Conservation (phyloP, 2,113 vertebrate species). For the Cacatua alba region DNA sequence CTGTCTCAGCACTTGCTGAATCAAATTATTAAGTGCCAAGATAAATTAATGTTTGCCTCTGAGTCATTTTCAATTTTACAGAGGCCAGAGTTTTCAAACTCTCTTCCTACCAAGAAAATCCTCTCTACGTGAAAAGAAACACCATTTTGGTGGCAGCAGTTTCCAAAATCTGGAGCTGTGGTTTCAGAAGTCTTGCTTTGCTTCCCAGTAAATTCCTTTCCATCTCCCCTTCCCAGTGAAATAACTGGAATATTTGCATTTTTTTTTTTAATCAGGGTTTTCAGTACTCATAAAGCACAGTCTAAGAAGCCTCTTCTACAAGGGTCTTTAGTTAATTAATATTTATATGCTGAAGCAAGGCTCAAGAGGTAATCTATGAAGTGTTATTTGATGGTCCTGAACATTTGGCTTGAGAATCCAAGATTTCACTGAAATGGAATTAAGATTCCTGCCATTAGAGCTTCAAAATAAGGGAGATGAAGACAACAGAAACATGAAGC, state of each 20-base stretch:
- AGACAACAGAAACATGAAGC: not conserved
- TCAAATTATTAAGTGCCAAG: conserved; percentile 68
- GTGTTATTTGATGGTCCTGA: not conserved
- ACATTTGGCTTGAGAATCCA: not conserved
- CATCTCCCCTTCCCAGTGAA: not conserved
- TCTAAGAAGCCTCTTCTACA: not conserved
- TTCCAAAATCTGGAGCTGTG: not conserved
- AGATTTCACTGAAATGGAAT: not conserved
- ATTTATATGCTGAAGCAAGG: not conserved
- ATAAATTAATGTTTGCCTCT: conserved; percentile 36
- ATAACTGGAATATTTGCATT: not conserved
- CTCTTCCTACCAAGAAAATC: not conserved
- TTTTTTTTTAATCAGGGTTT: not conserved
- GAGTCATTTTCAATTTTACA: conserved; percentile 22
- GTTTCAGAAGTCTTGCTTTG: not conserved
- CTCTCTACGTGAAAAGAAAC: not conserved
- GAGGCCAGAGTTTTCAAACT: not conserved
- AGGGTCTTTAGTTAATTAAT: not conserved
- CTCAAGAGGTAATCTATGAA: not conserved
- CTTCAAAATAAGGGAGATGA: not conserved
- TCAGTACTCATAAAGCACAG: not conserved
- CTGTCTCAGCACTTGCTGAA: conserved; percentile 57
- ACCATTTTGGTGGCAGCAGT: not conserved
- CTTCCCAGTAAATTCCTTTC: not conserved
- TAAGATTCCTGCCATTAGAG: not conserved